Evolutionary conservation across 2,797 vertebrate species (phyloP).

Genomic region (Delichon dasypus): DNA sequence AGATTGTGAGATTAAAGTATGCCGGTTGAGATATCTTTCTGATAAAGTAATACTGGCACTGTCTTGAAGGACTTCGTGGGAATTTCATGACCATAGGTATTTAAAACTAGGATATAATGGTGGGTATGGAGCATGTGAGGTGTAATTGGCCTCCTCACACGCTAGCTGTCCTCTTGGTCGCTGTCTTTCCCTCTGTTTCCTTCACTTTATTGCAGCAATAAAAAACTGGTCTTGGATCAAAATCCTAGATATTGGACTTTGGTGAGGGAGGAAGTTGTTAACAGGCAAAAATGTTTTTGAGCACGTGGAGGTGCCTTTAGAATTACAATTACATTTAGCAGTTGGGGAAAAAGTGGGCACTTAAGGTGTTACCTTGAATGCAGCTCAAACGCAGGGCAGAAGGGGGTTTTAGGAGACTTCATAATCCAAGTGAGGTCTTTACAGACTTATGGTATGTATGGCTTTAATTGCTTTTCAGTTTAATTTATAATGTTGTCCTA

Average conservation of each 20-base stretch:
- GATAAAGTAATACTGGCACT: not conserved
- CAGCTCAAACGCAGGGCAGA: not conserved
- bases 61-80: not conserved
- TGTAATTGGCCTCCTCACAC: fast-evolving
- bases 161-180: fast-evolving
- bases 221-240: slow-evolving; percentile 55
- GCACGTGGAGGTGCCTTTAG: not conserved
- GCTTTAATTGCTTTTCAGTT: not conserved
- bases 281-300: slow-evolving; percentile 18
- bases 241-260: slow-evolving; percentile 35
- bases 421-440: not conserved
- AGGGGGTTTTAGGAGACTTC: not conserved
- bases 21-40: not conserved
- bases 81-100: not conserved
- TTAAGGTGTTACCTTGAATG: not conserved
- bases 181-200: not conserved
- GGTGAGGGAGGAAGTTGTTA: not conserved
- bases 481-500: not conserved
- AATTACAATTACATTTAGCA: not conserved
- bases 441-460: not conserved
- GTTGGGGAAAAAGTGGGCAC: not conserved
- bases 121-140: fast-evolving
- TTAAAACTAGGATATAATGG: not conserved
- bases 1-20: not conserved
- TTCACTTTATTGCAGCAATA: not conserved